These are phyloP conservation scores for Thinocorus orbignyianus DNA, from an alignment of 2,113 vertebrate species.

Conservation along the genomic window DNA sequence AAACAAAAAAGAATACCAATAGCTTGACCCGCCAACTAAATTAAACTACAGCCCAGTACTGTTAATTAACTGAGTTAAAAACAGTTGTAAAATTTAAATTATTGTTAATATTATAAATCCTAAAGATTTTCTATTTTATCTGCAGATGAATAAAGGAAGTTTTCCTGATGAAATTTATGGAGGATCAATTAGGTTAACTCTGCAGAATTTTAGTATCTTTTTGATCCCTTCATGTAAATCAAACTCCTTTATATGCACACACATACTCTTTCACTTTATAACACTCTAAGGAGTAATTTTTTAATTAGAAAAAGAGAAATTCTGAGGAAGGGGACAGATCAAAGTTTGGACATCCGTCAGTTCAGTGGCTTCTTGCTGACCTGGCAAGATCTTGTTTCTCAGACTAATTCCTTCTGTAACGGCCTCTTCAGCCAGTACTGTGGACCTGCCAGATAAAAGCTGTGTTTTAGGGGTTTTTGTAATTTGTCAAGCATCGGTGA, in stretches of 20 bases:
- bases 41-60: background rate
- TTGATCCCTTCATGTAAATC: background rate
- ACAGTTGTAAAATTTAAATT: background rate
- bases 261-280: background rate
- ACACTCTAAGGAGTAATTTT: background rate
- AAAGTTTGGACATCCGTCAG: background rate
- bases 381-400: background rate
- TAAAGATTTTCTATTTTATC: background rate
- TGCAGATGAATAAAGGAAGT: background rate
- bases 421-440: background rate
- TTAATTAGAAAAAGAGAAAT: background rate
- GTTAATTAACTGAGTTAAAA: background rate
- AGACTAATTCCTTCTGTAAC: background rate
- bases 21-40: background rate
- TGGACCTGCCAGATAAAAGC: constrained; percentile 8
- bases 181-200: background rate
- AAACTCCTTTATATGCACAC: background rate
- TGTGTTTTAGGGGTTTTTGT: background rate
- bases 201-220: background rate
- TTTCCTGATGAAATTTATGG: background rate
- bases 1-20: background rate
- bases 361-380: background rate
- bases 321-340: background rate
- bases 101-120: background rate
- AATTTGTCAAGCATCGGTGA: background rate